phyloP scores from a whole-genome alignment of 2,888 invertebrate genomes.

The Andrena haemorrhoa region DNA sequence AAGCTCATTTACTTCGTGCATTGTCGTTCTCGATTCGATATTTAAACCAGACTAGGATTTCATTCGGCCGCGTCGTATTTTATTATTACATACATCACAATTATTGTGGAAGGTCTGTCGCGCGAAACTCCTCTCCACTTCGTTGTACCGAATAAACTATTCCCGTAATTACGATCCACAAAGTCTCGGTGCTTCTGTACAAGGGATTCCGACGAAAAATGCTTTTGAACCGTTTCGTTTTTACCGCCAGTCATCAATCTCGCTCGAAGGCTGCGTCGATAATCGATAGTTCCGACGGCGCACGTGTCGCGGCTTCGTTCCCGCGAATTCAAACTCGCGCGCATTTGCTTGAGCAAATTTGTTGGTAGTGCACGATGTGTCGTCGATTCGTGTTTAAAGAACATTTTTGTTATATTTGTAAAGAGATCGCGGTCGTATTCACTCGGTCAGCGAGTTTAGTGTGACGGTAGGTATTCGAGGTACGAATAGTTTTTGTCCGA shows the following conservation, averaged over 20 bases:
- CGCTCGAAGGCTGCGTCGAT: constrained; percentile 14
- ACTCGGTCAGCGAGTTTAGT: neutral
- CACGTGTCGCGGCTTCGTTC: no score
- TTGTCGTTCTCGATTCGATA: neutral
- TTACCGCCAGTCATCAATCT: neutral
- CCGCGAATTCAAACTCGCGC: neutral
- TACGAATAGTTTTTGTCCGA: neutral
- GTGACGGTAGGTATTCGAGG: neutral
- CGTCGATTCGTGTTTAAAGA: neutral
- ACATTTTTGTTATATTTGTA: neutral
- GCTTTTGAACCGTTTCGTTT: neutral
- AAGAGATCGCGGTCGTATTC: constrained; percentile 3
- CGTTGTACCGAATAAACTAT: neutral
- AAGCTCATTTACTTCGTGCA: neutral
- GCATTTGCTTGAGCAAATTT: constrained; percentile 13
- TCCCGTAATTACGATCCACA: neutral
- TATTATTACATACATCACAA: neutral
- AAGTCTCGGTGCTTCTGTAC: neutral
- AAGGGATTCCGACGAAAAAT: neutral
- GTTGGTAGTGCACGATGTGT: neutral
- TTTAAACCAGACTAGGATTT: neutral
- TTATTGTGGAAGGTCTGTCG: neutral
- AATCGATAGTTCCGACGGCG: neutral
- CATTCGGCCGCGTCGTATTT: neutral
- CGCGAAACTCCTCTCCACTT: neutral